phyloP scores from a whole-genome alignment of 2,888 invertebrate species.

The Euphydryas editha region DNA sequence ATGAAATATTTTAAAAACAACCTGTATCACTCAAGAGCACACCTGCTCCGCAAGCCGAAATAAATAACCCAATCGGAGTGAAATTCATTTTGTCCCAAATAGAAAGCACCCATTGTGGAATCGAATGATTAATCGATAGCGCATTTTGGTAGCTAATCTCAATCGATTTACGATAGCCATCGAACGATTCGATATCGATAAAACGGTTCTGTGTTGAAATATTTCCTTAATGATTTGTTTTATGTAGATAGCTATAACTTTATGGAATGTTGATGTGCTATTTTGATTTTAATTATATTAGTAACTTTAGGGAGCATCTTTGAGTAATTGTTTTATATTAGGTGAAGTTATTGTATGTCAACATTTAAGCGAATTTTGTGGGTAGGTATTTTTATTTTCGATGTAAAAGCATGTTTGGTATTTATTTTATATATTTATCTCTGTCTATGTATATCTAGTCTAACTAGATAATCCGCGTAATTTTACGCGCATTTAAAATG shows the following conservation, averaged over 20 bases:
- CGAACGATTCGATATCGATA: constrained; percentile 58
- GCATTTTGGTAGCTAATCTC: constrained; percentile 60
- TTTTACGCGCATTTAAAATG: too few species aligned
- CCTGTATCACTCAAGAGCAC: constrained; percentile 58
- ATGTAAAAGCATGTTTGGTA: too few species aligned
- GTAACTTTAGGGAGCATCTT: background rate
- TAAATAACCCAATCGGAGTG: constrained; percentile 74
- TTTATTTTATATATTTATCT: too few species aligned
- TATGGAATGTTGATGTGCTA: constrained; percentile 18
- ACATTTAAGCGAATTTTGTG: too few species aligned
- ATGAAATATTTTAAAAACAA: constrained; percentile 43
- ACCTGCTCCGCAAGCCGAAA: constrained; percentile 68
- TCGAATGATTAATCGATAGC: constrained; percentile 53
- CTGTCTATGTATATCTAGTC: too few species aligned
- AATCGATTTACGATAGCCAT: constrained; percentile 63
- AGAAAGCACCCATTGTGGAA: constrained; percentile 55
- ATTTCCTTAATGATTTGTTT: constrained; percentile 38
- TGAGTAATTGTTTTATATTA: background rate
- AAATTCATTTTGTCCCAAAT: constrained; percentile 74
- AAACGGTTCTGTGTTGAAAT: constrained; percentile 42
- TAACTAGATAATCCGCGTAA: too few species aligned
- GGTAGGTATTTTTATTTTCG: too few species aligned
- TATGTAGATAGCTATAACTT: constrained; percentile 24
- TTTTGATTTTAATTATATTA: background rate
- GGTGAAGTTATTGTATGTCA: background rate